Conservation (phyloP, 2,888 invertebrate genomes). For the Sesia bembeciformis region DNA sequence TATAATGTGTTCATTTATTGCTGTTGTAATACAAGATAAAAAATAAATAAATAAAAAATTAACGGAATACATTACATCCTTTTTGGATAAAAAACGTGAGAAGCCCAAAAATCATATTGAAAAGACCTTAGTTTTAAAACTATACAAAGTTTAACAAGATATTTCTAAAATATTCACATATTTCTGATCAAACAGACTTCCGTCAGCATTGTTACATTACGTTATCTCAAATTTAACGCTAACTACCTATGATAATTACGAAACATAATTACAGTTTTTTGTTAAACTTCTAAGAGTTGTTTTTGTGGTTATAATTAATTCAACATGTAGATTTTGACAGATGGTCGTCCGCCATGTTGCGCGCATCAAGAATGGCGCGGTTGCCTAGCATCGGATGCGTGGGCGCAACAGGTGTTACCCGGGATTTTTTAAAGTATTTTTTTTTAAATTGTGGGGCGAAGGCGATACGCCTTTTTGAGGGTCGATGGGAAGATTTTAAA, state of each 20-base stretch:
- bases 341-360: constrained; percentile 47
- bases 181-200: neutral
- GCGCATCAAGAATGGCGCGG: constrained; percentile 40
- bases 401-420: constrained; percentile 59
- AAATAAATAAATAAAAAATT: too few relatives aligned
- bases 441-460: constrained; percentile 29
- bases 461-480: constrained; percentile 53
- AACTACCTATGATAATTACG: neutral
- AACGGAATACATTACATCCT: too few relatives aligned
- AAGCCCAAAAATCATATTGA: too few relatives aligned
- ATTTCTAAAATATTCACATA: too few relatives aligned
- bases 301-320: constrained; percentile 22
- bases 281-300: neutral
- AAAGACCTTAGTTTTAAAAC: too few relatives aligned
- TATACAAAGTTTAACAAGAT: too few relatives aligned
- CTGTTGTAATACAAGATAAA: too few relatives aligned
- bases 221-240: neutral
- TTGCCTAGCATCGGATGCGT: constrained; percentile 52
- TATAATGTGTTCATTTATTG: too few relatives aligned
- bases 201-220: neutral
- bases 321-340: constrained; percentile 62
- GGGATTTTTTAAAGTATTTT: constrained; percentile 28
- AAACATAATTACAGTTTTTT: constrained; percentile 2
- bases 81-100: too few relatives aligned
- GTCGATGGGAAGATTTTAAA: constrained; percentile 38